Evolutionary conservation across 2,888 invertebrate species (phyloP), one percentile per base, ranked within the genome.

Genomic region (Melanophora roralis): DNA sequence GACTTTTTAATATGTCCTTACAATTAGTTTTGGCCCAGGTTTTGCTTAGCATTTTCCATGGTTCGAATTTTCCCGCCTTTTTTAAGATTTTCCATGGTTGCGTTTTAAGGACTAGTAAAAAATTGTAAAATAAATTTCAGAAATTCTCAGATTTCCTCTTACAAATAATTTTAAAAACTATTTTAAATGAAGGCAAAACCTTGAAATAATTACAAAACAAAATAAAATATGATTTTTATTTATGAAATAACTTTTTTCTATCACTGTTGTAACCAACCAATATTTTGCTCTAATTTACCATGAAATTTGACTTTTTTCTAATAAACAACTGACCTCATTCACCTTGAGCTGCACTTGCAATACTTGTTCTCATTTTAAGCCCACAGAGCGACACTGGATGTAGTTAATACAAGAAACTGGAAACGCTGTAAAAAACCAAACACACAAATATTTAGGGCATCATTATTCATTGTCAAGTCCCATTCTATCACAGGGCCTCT

Each of bases 331-430:
- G 32, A 11, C 40, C 16, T 36, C 23, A 49, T 12, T 49, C 27
- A 67, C 65, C 62, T 71, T 74, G 57, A 59, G 19, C n/a, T 21
- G 34, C 23, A 49, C 47, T 67, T 75, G 71, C 40, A 45, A 38
- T 55, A 80, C 62, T 72, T 76, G 67, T 47, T 64, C 19, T 49
- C 38, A 43, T 57, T 68, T 68, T 57, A 36, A 53, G 21, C 38
- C 19, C 49, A 21, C 38, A 34, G 9, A 57, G n/a, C n/a, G n/a
- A n/a, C n/a, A n/a, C n/a, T n/a, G n/a, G n/a, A n/a, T n/a, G n/a
- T n/a, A n/a, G n/a, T 27, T 27, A 5, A 27, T 6, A 27, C 27
- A 27, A 27, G 6, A 40, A 40, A 67, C 16, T 16, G n/a, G 5
- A 57, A 23, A 16, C 21, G n/a, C 4, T 14, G 3, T 67, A 74